phyloP scores from a whole-genome alignment of 2,113 vertebrate species.

The Sylvilagus bachmani region DNA sequence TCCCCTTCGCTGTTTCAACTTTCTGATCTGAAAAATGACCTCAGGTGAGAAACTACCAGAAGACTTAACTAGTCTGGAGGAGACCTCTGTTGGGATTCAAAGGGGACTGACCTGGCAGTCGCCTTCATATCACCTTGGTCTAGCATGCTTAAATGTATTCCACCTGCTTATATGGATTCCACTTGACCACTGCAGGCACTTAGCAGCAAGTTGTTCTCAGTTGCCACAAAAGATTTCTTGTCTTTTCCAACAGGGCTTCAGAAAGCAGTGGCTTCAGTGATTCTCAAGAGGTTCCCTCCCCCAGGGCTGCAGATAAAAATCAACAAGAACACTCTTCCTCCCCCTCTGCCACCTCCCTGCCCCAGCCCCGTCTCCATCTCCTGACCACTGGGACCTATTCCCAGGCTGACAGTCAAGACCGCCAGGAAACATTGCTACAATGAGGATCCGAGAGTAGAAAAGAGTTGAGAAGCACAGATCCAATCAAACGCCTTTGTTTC shows the following conservation, averaged over 20 bases:
- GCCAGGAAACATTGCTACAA: neutral
- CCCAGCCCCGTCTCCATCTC: neutral
- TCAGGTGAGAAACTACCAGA: neutral
- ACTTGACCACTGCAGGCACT: neutral
- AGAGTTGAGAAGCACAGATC: neutral
- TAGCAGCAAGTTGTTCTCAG: neutral
- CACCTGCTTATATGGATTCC: neutral
- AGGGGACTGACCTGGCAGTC: neutral
- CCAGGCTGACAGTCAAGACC: neutral
- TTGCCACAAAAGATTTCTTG: conserved; percentile 7
- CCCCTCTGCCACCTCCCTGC: too few species aligned
- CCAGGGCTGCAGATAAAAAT: neutral
- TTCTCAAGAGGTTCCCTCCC: neutral
- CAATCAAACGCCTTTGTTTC: neutral
- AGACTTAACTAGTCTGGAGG: neutral
- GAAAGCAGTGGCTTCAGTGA: neutral
- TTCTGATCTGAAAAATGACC: conserved; percentile 13
- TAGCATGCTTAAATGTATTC: neutral
- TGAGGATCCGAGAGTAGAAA: neutral
- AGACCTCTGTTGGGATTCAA: rapidly evolving
- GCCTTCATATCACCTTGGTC: neutral
- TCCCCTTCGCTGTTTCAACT: neutral
- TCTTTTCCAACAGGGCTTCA: neutral
- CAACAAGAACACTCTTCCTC: neutral
- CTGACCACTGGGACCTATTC: neutral